Evolutionary conservation across 2,797 vertebrate species (phyloP), one percentile per base, ranked within the genome.

Genomic region (Mastacembelus armatus): DNA sequence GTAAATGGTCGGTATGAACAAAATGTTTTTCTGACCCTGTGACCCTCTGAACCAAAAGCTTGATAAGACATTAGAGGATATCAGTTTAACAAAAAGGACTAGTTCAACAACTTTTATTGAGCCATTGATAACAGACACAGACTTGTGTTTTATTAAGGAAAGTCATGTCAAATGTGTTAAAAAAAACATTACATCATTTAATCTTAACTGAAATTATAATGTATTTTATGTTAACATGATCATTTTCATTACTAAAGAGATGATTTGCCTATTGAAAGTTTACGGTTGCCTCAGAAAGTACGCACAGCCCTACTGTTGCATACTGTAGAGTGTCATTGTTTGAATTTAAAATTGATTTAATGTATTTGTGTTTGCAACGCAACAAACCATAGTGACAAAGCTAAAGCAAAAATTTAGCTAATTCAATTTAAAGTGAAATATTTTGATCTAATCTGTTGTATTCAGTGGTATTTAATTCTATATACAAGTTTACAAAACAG

Each of bases 1-100:
- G 49, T 77, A 80, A 74, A 79, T 43, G 60, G 29, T 35, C 15
- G 10, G 21, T 40, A 33, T 10, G 60, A 26, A 79, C 67, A 71
- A 78, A 75, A 66, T 79, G 67, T 85, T 84, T 83, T 85, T 87
- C 63, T 77, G 72, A 79, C 64, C 67, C 56, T 50, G 32, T 64
- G 57, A 76, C 63, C 67, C 33, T 48, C 27, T 43, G 54, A 71
- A 32, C 9, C 39, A 33, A 43, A 61, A 11, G 15, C 7, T 55
- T 65, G 74, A 85, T 79, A 80, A 72, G 44, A 1, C 48, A 39
- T 54, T 36, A 21, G 14, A 60, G n/a, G n/a, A 66, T 16, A 35
- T 65, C 54, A 27, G 12, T 58, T 58, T 22, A 14, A 9, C 32
- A 33, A 26, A 45, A 50, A 48, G 43, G 51, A 16, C 27, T 24